Base-by-base conservation (phyloP, 2,888 invertebrate genomes). In the Tryphoninae sp. region DNA sequence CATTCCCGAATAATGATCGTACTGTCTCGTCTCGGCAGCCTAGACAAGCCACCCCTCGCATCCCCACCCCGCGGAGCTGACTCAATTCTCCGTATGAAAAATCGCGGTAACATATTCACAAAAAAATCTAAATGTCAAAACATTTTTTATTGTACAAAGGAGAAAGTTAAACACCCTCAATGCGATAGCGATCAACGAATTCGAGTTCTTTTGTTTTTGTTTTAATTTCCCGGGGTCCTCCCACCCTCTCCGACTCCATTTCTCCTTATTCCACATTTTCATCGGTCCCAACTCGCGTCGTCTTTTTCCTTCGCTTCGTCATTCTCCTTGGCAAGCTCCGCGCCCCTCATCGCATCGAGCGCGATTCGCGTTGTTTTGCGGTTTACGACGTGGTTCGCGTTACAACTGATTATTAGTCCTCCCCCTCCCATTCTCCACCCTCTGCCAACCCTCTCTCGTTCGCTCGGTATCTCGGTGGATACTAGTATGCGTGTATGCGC, bases 351-450 rank as follows among this genome's bases (percentile, higher is more conserved):
- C 82, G 78, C 81, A 71, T 65, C 80, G 64, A 78, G 79, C 82
- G 86, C 84, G 87, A 88, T 88, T 88, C 88, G 90, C 87, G 88
- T 89, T 90, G 89, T 90, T 89, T 90, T 89, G 90, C 88, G 90
- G 89, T 90, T 90, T 90, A 89, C 89, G 90, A 90, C 89, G 79
- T 82, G 90, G 90, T 90, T 90, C 89, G 88, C 89, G 89, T 90
- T 91, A 90, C 91, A 91, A 91, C 91, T 91, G 91, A 91, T 91
- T 91, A 91, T 91, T 91, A 91, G 88, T 87, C 89, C 86, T 86
- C 87, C 83, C 83, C 78, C 74, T 83, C 78, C 78, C 71, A 78
- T 78, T 42, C 42, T 16, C 65, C 51, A 13, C 33, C 22, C 23
- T 40, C 59, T 23, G 22, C n/a, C 49, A 19, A 22, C 65, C 77